Evolutionary conservation across 1,140 invertebrate species (phyloP), one percentile per base, ranked within the genome.

Genomic region (Frieseomelitta varia): DNA sequence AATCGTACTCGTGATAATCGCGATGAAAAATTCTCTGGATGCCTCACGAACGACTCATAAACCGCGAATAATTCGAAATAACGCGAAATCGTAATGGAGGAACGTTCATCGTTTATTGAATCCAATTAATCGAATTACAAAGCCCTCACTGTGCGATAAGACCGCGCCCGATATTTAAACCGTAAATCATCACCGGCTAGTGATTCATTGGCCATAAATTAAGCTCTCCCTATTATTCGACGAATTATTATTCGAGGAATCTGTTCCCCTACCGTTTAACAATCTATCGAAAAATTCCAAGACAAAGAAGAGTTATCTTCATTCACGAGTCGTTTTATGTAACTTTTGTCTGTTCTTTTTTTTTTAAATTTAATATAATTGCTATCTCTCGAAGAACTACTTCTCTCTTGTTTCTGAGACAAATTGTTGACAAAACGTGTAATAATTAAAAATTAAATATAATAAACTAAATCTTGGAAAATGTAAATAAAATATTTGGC

Each of bases 91-190:
- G 8, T 53, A 30, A 21, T 30, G n/a, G n/a, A 53, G 15, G 27
- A 14, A 21, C 72, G n/a, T 14, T 73, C 14, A 76, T 76, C 74
- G 55, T 76, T 76, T 61, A 76, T 61, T 76, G 34, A 58, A 61
- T 61, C 34, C 74, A 76, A 76, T 76, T n/a, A 61, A 61, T 76
- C 56, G 74, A 76, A 39, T 61, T 39, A 76, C 74, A 76, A 76
- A 61, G 74, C 56, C 34, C 15, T 58, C 74, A 27, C 74, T 76
- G 74, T 61, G 34, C 56, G 55, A 58, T 58, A 58, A 76, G 30
- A 19, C 30, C 30, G 74, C 51, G 21, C 21, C 4, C 10, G 47
- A 73, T 76, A 76, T 76, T 76, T 76, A n/a, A 76, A 63, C 56
- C 74, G 47, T 76, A 76, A 76, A 76, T 76, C 74, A 76, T 76